These are phyloP conservation scores for Peromyscus maniculatus DNA, from an alignment of 2,113 vertebrate species.

Conservation along the genomic window DNA sequence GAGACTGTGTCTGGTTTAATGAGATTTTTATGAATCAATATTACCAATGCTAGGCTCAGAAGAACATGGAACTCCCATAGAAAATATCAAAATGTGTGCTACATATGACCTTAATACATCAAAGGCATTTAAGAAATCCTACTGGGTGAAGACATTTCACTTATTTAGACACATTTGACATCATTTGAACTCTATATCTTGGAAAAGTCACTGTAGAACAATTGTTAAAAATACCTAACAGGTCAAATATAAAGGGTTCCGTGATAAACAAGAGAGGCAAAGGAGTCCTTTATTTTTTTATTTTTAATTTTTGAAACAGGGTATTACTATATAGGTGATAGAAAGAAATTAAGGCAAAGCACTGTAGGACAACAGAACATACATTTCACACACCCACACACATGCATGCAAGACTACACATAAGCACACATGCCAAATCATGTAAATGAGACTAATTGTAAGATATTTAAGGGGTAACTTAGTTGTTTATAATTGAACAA, in stretches of 20 bases:
- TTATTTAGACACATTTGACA: neutral
- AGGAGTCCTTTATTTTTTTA: neutral
- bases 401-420: neutral
- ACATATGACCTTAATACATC: neutral
- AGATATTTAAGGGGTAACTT: neutral
- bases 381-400: neutral
- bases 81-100: neutral
- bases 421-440: neutral
- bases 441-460: neutral
- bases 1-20: neutral
- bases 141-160: neutral
- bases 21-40: neutral
- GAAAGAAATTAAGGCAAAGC: neutral
- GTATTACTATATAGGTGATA: neutral
- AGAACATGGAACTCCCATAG: neutral
- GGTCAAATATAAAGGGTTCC: neutral
- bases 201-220: neutral
- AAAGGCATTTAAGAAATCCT: neutral
- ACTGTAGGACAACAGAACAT: neutral
- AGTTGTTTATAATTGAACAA: neutral
- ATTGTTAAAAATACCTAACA: neutral
- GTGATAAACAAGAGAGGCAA: neutral
- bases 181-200: neutral
- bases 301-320: neutral
- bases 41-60: neutral